Percentiles rank a stretch among this genome's conserved stretches.
These are phyloP conservation scores for Dendrolimus kikuchii DNA, from an alignment of 1,140 invertebrate genomes.

Conservation along the genomic window DNA sequence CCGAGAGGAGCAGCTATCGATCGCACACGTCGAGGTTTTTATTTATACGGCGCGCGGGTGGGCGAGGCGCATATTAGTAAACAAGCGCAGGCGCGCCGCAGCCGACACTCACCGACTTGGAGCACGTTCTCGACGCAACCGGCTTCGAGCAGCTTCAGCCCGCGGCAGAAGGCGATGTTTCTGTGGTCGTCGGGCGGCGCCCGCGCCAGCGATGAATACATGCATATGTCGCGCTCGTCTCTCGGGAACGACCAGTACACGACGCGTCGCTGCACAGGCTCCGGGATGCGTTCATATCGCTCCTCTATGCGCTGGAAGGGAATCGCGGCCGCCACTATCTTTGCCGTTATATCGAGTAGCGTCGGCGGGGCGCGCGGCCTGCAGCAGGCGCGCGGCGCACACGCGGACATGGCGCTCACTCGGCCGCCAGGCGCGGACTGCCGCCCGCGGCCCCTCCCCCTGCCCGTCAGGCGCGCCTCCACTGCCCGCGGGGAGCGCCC, in stretches of 20 bases:
- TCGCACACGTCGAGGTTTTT: slow-evolving; percentile 70
- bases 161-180: slow-evolving; percentile 88
- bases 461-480: slow-evolving; percentile 14
- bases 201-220: slow-evolving; percentile 88
- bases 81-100: slow-evolving; percentile 63
- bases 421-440: slow-evolving; percentile 62
- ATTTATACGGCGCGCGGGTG: slow-evolving; percentile 68
- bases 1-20: slow-evolving; percentile 68
- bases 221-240: slow-evolving; percentile 89
- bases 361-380: slow-evolving; percentile 74
- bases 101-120: slow-evolving; percentile 87
- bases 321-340: slow-evolving; percentile 87
- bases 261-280: slow-evolving; percentile 89
- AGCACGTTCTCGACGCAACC: slow-evolving; percentile 87
- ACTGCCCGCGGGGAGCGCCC: slow-evolving; percentile 13
- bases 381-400: slow-evolving; percentile 67
- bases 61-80: slow-evolving; percentile 71
- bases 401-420: slow-evolving; percentile 64
- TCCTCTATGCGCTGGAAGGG: slow-evolving; percentile 91
- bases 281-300: slow-evolving; percentile 88
- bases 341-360: slow-evolving; percentile 86
- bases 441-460: slow-evolving; percentile 23
- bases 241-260: slow-evolving; percentile 92
- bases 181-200: slow-evolving; percentile 78
- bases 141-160: slow-evolving; percentile 84